A percentile compares a stretch with the other conserved stretches of the same genome.
Evolutionary conservation across 2,797 vertebrate genomes (phyloP).

Genomic region (Periparus ater): DNA sequence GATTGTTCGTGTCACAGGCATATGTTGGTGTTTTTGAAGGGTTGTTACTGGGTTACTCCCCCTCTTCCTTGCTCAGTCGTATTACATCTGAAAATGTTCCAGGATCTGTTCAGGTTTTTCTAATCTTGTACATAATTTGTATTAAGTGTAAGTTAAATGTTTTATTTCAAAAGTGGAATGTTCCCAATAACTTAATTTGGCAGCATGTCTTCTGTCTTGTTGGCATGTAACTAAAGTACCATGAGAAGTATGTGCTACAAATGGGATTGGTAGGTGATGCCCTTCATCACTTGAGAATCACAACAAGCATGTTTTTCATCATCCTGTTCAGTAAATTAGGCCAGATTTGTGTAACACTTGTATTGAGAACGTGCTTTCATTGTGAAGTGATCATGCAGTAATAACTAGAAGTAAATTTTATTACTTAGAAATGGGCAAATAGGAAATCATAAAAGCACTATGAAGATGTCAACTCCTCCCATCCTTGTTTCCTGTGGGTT

Average conservation of each 20-base stretch:
- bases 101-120: constrained; percentile 75
- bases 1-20: constrained; percentile 70
- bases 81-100: constrained; percentile 61
- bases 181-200: constrained; percentile 75
- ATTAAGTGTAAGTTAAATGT: constrained; percentile 85
- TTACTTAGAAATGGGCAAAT: constrained; percentile 69
- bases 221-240: constrained; percentile 69
- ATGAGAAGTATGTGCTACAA: constrained; percentile 72
- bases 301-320: constrained; percentile 60
- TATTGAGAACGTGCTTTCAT: constrained; percentile 69
- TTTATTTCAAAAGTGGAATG: constrained; percentile 76
- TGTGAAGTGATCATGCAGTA: constrained; percentile 72
- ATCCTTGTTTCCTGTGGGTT: constrained; percentile 39
- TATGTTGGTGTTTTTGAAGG: constrained; percentile 69
- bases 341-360: constrained; percentile 67
- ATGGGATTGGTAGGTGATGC: constrained; percentile 63
- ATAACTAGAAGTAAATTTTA: constrained; percentile 69
- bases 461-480: constrained; percentile 64
- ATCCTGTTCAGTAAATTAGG: constrained; percentile 63
- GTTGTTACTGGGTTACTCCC: constrained; percentile 57
- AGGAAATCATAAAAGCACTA: constrained; percentile 70
- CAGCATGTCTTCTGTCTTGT: constrained; percentile 76
- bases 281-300: constrained; percentile 63
- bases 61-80: constrained; percentile 27
- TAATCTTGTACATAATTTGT: constrained; percentile 83